Base-by-base conservation (phyloP, 2,888 invertebrate species). In the Caenorhabditis parvicauda region DNA sequence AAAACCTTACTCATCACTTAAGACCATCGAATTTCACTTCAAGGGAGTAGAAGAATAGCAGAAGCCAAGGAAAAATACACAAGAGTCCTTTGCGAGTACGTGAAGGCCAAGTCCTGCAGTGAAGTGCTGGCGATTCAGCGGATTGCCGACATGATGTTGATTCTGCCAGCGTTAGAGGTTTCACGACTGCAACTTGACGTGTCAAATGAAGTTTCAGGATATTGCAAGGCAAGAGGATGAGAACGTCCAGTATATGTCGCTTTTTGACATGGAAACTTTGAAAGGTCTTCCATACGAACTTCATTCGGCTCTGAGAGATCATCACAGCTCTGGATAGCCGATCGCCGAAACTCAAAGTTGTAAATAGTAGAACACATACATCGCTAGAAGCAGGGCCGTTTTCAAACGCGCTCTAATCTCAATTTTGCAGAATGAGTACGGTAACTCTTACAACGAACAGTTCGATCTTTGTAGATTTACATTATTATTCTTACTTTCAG, bases 141-240 rank as follows among this genome's bases (percentile, higher is more conserved):
- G 17, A 21, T 58, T 14, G 44, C 45, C 7, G 39, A 46, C 12
- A 22, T 58, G 22, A 50, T 51, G 51, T 24, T 50, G 12, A 50
- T 62, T 44, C 19, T 62, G 5, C 45, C 51, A 17, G 39, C 54
- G 6, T 17, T 54, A 9, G 58, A 62, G 60, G 60, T 59, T 27
- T 24, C 5, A 17, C 28, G 47, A 5, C 3, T 17, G 2, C 28
- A 17, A 24, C 19, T 42, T 12, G 5, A 21, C 24, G 22, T 29
- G 35, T 9, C 27, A 17, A 12, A 14, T 46, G 53, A 6, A 38
- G 19, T 53, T 64, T 22, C 54, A 70, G 67, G 43, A 45, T 6
- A 59, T 71, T 4, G 61, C 68, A 21, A 64, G 66, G 22, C 50
- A 56, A 44, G 68, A 71, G 44, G 71, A 71, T 58, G 71, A 71